A percentile compares a stretch with the other conserved stretches of the same genome.
Conservation (phyloP, 2,888 invertebrate genomes). For the Emesis furor region DNA sequence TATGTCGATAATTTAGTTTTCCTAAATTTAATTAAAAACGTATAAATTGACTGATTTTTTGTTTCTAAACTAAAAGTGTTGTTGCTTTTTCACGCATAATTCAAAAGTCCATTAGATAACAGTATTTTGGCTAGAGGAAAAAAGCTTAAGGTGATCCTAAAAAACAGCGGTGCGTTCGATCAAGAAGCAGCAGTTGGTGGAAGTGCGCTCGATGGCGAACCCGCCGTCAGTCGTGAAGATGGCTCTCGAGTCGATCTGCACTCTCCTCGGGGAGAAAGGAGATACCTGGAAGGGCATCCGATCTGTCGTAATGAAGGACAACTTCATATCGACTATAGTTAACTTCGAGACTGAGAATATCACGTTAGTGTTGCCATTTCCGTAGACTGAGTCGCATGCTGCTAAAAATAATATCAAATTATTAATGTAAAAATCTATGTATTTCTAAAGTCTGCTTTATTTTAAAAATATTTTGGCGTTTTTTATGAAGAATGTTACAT, state of each 20-base stretch:
- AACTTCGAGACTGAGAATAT: constrained; percentile 98
- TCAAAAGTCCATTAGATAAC: neutral
- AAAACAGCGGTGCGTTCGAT: constrained; percentile 97
- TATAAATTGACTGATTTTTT: neutral
- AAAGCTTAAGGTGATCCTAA: constrained; percentile 79
- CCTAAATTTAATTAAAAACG: too few relatives aligned
- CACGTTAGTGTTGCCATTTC: constrained; percentile 94
- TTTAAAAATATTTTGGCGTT: too few relatives aligned
- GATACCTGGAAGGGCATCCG: constrained; percentile 98
- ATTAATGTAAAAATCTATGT: too few relatives aligned
- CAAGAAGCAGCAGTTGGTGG: constrained; percentile 98
- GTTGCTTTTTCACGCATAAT: neutral
- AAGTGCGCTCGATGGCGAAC: constrained; percentile 98
- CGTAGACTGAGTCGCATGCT: constrained; percentile 71
- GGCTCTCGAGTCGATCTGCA: constrained; percentile 98
- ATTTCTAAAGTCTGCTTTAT: neutral
- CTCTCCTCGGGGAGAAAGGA: constrained; percentile 97
- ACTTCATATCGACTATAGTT: constrained; percentile 98
- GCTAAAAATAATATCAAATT: constrained; percentile 13
- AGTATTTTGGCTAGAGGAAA: constrained; percentile 65
- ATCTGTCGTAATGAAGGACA: constrained; percentile 98
- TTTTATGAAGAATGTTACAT: too few relatives aligned
- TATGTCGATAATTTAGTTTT: too few relatives aligned
- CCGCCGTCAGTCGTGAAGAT: constrained; percentile 98
- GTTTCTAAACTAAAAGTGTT: too few relatives aligned